Conservation (phyloP, 2,113 vertebrate genomes). For the Hemiscyllium ocellatum region DNA sequence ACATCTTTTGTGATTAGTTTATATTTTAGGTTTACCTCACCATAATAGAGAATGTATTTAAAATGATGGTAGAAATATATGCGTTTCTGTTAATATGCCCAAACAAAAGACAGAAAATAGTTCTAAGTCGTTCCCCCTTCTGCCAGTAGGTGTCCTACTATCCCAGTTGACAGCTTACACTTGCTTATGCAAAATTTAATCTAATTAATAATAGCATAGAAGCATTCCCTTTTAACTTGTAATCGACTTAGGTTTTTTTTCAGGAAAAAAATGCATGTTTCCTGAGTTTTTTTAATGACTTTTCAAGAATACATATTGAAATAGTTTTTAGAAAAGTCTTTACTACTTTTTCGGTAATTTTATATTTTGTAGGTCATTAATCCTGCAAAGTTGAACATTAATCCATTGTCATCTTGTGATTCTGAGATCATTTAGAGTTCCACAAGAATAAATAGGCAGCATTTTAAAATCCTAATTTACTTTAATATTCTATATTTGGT, state of each 20-base stretch:
- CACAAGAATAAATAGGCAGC: not conserved
- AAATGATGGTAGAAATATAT: not conserved
- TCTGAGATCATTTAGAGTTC: not conserved
- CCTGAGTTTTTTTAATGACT: not conserved
- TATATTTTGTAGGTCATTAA: not conserved
- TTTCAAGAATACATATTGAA: not conserved
- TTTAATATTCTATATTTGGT: not conserved
- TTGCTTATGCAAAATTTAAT: not conserved
- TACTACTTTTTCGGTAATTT: not conserved
- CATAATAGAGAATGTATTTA: not conserved
- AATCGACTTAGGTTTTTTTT: not conserved
- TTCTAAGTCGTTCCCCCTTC: not conserved
- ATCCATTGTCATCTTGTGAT: not conserved
- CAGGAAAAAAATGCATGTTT: not conserved
- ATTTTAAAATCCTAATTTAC: not conserved
- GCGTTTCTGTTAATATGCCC: not conserved
- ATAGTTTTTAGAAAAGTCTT: not conserved
- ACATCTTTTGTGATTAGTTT: not conserved
- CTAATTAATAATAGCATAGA: not conserved
- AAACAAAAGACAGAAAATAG: not conserved
- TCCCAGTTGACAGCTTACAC: not conserved
- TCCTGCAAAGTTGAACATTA: not conserved
- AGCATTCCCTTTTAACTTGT: not conserved
- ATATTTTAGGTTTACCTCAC: not conserved
- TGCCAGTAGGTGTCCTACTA: not conserved